Conservation (phyloP, 2,888 invertebrate genomes). For the Erebia ligea region DNA sequence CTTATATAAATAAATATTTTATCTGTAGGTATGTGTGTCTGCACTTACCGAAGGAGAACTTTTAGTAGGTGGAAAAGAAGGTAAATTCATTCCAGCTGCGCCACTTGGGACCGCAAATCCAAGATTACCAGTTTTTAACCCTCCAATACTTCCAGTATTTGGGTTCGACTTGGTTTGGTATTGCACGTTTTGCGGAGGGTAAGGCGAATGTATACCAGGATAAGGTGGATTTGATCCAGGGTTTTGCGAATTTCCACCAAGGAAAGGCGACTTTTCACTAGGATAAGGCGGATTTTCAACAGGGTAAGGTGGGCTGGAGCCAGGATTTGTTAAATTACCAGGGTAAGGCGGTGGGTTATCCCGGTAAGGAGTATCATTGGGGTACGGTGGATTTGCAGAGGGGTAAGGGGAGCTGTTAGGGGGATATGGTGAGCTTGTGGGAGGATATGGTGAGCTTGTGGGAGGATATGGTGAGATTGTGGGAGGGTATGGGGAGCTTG, state of each 20-base stretch:
- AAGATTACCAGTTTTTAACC: conserved; percentile 51
- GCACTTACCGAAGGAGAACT: conserved; percentile 37
- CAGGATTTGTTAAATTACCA: conserved; percentile 31
- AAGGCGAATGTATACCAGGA: conserved; percentile 24
- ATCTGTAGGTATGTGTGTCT: too few relatives aligned
- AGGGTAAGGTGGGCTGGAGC: conserved; percentile 35
- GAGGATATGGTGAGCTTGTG: conserved; percentile 39
- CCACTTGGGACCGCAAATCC: conserved; percentile 53
- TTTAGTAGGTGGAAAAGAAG: conserved; percentile 46
- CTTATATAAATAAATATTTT: too few relatives aligned
- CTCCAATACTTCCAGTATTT: conserved; percentile 7
- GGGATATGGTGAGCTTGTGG: conserved; percentile 35
- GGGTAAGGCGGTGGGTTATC: conserved; percentile 32
- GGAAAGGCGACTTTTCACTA: conserved; percentile 30
- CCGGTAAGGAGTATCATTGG: conserved; percentile 36
- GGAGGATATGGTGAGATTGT: conserved; percentile 41
- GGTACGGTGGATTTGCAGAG: conserved; percentile 38
- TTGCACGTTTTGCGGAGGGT: conserved; percentile 22
- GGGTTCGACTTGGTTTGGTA: conserved; percentile 14
- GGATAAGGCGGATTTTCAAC: conserved; percentile 34
- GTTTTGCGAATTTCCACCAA: conserved; percentile 27
- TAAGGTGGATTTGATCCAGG: conserved; percentile 26
- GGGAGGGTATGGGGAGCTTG: conserved; percentile 17
- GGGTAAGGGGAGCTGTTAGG: conserved; percentile 33
- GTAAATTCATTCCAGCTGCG: conserved; percentile 7